phyloP scores from a whole-genome alignment of 2,797 vertebrate species.

The Denticeps clupeoides region DNA sequence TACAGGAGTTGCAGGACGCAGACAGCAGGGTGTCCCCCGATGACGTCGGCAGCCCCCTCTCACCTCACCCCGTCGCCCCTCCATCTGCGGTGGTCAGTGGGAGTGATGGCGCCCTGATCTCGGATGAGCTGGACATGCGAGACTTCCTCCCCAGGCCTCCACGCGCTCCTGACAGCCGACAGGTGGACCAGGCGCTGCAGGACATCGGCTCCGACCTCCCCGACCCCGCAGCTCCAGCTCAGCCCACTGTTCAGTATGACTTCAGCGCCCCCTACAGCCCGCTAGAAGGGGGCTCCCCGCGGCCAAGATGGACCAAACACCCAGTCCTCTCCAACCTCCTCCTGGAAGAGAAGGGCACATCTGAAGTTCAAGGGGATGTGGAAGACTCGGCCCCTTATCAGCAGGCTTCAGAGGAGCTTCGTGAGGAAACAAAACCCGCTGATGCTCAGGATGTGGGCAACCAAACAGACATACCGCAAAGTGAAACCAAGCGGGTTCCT shows the following conservation, averaged over 20 bases:
- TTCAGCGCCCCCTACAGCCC: slow-evolving; percentile 56
- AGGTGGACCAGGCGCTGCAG: slow-evolving; percentile 57
- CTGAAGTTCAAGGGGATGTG: background rate
- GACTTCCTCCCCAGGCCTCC: slow-evolving; percentile 54
- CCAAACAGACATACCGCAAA: no score
- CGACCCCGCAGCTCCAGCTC: slow-evolving; percentile 21
- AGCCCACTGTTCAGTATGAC: slow-evolving; percentile 54
- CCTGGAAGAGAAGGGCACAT: background rate
- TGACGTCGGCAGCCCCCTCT: background rate
- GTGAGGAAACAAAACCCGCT: no score
- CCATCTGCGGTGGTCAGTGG: background rate
- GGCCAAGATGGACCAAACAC: slow-evolving; percentile 24
- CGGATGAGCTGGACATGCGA: slow-evolving; percentile 42
- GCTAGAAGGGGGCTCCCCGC: slow-evolving; percentile 42
- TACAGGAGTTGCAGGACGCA: background rate
- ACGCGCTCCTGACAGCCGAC: slow-evolving; percentile 22
- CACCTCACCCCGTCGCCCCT: background rate
- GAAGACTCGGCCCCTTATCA: background rate
- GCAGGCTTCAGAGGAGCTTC: background rate
- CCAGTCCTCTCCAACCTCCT: slow-evolving; percentile 29
- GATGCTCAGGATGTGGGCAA: no score
- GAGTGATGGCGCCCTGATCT: slow-evolving; percentile 24
- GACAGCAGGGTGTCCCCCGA: background rate
- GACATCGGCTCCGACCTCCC: slow-evolving; percentile 64
- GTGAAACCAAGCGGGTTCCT: no score